Conservation (phyloP, 1,140 invertebrate genomes). For the Protaetia brevitarsis region DNA sequence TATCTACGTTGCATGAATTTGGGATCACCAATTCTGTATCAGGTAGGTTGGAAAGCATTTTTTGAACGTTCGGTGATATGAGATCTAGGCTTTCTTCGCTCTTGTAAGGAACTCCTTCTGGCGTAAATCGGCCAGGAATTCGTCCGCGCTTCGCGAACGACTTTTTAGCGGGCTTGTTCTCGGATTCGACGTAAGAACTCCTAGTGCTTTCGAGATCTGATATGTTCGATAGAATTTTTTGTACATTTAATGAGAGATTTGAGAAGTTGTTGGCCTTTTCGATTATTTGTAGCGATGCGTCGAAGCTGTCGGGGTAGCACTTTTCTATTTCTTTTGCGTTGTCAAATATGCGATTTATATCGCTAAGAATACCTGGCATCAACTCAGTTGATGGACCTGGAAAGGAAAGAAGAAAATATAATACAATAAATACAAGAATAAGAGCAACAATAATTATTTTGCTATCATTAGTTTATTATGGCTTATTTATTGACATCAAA, state of each 20-base stretch:
- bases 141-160: constrained; percentile 49
- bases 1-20: not conserved
- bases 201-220: constrained; percentile 50
- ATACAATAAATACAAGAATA: too few species aligned
- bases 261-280: constrained; percentile 49
- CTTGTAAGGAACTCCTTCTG: constrained; percentile 35
- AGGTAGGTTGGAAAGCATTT: constrained; percentile 57
- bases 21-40: constrained; percentile 48
- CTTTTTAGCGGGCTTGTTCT: constrained; percentile 26
- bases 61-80: constrained; percentile 56
- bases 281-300: constrained; percentile 34
- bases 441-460: too few species aligned
- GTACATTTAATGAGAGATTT: constrained; percentile 57
- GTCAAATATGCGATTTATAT: constrained; percentile 44
- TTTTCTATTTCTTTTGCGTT: constrained; percentile 4
- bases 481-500: too few species aligned
- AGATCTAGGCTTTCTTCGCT: constrained; percentile 44
- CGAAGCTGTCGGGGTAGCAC: not conserved
- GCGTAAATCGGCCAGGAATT: constrained; percentile 33
- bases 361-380: constrained; percentile 48
- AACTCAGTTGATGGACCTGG: constrained; percentile 44
- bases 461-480: too few species aligned
- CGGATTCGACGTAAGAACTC: constrained; percentile 23
- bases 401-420: constrained; percentile 29
- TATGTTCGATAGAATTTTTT: constrained; percentile 56